Evolutionary conservation across 1,140 invertebrate species (phyloP).

Genomic region (Agrilus planipennis): DNA sequence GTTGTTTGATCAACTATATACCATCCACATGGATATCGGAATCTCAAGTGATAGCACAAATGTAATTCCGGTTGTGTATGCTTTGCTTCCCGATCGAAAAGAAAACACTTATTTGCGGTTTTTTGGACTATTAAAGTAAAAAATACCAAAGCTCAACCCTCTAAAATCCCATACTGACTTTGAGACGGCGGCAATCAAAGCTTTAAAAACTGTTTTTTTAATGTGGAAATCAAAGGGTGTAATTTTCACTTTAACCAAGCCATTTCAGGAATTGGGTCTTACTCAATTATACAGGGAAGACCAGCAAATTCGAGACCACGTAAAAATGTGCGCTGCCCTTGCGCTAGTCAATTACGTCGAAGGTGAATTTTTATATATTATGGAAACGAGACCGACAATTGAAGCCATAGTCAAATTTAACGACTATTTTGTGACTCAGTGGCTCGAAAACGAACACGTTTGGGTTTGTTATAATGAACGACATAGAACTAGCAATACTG

Average conservation of each 20-base stretch:
- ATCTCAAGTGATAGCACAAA: conserved; percentile 1
- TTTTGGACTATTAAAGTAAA: neutral
- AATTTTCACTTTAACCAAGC: conserved; percentile 2
- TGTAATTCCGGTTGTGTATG: neutral
- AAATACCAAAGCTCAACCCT: neutral
- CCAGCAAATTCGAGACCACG: neutral
- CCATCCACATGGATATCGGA: neutral
- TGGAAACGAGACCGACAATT: neutral
- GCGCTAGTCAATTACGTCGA: neutral
- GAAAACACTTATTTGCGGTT: neutral
- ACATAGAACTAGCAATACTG: too few relatives aligned
- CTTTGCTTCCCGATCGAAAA: neutral
- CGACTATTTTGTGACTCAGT: conserved; percentile 1
- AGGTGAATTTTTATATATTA: neutral
- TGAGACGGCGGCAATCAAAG: conserved; percentile 1
- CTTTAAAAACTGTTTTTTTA: neutral
- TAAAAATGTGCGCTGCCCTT: conserved; percentile 2
- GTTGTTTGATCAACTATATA: conserved; percentile 1
- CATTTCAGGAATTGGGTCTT: neutral
- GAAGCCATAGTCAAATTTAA: conserved; percentile 6
- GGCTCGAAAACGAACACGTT: too few relatives aligned
- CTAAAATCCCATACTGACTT: conserved; percentile 1
- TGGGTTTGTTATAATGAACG: too few relatives aligned
- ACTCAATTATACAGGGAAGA: neutral
- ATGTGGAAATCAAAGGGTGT: neutral